Percentiles rank a stretch among this genome's conserved stretches.
Evolutionary conservation across 2,113 vertebrate genomes (phyloP).

Genomic region (Callaeas wilsoni): DNA sequence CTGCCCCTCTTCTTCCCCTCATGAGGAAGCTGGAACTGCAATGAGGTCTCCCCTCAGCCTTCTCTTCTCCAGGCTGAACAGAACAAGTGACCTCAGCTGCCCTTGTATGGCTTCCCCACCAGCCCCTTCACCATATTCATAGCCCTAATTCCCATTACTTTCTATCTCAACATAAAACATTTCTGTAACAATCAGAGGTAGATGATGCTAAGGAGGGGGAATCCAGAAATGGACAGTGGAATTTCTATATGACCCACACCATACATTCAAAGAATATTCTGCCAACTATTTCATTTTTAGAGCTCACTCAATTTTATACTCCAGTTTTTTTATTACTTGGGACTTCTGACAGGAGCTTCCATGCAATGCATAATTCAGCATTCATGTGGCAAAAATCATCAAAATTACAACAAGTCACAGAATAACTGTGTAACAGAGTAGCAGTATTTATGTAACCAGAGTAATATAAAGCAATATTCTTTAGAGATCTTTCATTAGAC

Average conservation of each 20-base stretch:
- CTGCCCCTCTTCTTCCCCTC: not conserved
- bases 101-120: not conserved
- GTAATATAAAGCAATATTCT: not conserved
- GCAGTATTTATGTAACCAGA: not conserved
- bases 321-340: not conserved
- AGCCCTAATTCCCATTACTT: not conserved
- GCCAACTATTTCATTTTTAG: not conserved
- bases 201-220: not conserved
- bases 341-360: not conserved
- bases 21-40: fast-evolving
- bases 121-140: not conserved
- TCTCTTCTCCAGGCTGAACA: not conserved
- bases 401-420: not conserved
- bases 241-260: not conserved
- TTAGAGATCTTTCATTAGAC: not conserved
- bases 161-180: not conserved
- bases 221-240: not conserved
- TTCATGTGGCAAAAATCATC: not conserved
- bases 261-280: not conserved
- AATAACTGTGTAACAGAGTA: not conserved
- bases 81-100: not conserved
- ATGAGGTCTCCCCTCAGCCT: not conserved
- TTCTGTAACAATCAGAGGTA: not conserved
- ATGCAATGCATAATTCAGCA: not conserved
- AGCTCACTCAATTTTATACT: not conserved